phyloP scores from a whole-genome alignment of 2,113 vertebrate species.

The Caranx ignobilis region DNA sequence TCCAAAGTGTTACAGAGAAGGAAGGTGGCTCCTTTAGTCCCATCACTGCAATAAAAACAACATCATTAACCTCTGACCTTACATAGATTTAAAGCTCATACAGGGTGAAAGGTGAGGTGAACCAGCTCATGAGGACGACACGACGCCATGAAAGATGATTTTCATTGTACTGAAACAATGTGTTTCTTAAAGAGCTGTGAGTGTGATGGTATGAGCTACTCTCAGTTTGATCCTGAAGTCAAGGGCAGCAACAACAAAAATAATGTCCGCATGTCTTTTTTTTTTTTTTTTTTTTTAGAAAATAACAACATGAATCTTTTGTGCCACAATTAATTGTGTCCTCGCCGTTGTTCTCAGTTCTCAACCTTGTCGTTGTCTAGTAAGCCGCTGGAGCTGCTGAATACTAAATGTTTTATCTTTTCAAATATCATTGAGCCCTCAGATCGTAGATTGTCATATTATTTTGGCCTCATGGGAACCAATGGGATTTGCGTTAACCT shows the following conservation, averaged over 20 bases:
- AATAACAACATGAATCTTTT: slow-evolving; percentile 7
- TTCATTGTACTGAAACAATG: slow-evolving; percentile 8
- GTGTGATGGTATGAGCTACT: background rate
- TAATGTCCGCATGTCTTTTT: no score
- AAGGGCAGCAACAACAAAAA: background rate
- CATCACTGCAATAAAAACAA: background rate
- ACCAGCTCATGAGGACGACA: background rate
- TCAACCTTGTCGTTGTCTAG: background rate
- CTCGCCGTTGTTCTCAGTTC: background rate
- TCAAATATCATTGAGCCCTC: background rate
- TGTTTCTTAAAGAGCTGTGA: background rate
- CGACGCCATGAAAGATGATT: slow-evolving; percentile 6
- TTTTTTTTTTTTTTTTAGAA: no score
- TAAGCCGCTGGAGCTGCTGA: background rate
- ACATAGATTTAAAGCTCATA: slow-evolving; percentile 7
- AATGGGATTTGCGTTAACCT: background rate
- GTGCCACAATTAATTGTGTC: background rate
- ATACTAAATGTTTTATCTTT: background rate
- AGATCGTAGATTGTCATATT: background rate
- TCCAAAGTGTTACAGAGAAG: background rate
- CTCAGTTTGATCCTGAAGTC: background rate
- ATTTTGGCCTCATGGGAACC: background rate
- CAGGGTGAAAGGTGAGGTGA: background rate
- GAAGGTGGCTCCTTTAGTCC: background rate
- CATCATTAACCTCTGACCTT: background rate